Evolutionary conservation across 2,888 invertebrate species (phyloP).

Genomic region (Clostera curtula): DNA sequence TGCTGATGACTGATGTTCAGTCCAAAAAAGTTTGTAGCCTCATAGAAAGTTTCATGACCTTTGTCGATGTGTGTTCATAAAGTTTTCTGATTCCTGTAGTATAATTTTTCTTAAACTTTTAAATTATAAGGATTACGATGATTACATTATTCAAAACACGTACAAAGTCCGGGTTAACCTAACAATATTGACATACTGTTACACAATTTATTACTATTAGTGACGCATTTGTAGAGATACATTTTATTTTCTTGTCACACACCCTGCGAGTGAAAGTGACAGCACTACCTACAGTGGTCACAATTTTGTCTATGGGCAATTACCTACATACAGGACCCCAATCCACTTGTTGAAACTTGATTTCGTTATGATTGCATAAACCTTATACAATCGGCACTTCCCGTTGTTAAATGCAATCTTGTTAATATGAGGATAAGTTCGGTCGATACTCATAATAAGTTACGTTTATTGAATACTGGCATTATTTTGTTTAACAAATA

Average conservation of each 20-base stretch:
- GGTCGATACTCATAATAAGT: too few species aligned
- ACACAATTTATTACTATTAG: slow-evolving; percentile 2
- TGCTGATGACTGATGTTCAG: too few species aligned
- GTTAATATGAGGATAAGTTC: slow-evolving; percentile 10
- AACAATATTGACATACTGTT: not conserved
- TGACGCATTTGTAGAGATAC: slow-evolving; percentile 13
- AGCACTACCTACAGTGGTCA: slow-evolving; percentile 31
- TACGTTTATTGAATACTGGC: too few species aligned
- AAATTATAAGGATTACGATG: too few species aligned
- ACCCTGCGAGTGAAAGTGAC: slow-evolving; percentile 45
- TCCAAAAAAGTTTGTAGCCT: too few species aligned
- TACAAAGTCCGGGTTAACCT: too few species aligned
- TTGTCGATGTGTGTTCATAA: too few species aligned
- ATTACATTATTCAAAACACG: too few species aligned
- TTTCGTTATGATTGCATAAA: slow-evolving; percentile 20
- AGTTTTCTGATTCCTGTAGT: too few species aligned
- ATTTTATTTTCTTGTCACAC: slow-evolving; percentile 27
- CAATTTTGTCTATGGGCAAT: slow-evolving; percentile 27
- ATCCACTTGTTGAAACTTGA: slow-evolving; percentile 26
- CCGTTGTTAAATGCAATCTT: slow-evolving; percentile 13
- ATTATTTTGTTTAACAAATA: not conserved
- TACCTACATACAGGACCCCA: slow-evolving; percentile 32
- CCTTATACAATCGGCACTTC: slow-evolving; percentile 18
- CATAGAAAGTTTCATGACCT: too few species aligned
- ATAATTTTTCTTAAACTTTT: too few species aligned